Base-by-base conservation (phyloP, 2,888 invertebrate genomes). In the Archips xylosteana region DNA sequence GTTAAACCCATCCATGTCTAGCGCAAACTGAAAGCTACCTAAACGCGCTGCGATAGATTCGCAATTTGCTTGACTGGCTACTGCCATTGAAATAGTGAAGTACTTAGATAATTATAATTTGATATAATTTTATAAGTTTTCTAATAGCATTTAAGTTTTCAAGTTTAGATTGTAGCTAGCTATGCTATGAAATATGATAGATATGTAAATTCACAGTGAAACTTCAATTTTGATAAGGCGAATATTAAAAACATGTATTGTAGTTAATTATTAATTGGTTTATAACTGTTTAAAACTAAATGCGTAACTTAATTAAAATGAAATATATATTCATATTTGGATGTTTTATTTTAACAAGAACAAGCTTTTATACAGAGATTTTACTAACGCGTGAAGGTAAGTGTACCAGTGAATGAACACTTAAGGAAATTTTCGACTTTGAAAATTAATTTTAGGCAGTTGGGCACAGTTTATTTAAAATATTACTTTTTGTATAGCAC, bases 1-100 rank as follows among this genome's bases (percentile, higher is more conserved):
- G 94, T 79, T 94, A 82, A 90, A 72, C 12, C 60, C 68, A 4
- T 66, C 45, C 23, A 49, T 10, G 49, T 49, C 49, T 49, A 49
- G 49, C 13, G 49, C 47, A 34, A 54, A 15, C 5, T 15, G 23
- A 54, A 54, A 15, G 15, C 23, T 6, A 23, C 8, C 15, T 54
- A 9, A 54, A 8, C 23, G 9, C 51, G 15, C 15, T 9, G 15
- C 15, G 9, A 15, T 54, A 57, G 23, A 32, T n/a, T 57, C 23
- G 57, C 12, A 32, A 57, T 32, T 57, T n/a, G 12, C 32, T 32
- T 32, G 57, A 54, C 10, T 32, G 2, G 9, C 9, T 23, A 49
- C 3, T 15, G 49, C 4, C 9, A n/a, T 54, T 23, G 6, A 23
- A 23, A 32, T 4, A 23, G 57, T 32, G 10, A 32, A 57, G 54